Conservation (phyloP, 2,888 invertebrate genomes). For the Sinhomidia bicolor region DNA sequence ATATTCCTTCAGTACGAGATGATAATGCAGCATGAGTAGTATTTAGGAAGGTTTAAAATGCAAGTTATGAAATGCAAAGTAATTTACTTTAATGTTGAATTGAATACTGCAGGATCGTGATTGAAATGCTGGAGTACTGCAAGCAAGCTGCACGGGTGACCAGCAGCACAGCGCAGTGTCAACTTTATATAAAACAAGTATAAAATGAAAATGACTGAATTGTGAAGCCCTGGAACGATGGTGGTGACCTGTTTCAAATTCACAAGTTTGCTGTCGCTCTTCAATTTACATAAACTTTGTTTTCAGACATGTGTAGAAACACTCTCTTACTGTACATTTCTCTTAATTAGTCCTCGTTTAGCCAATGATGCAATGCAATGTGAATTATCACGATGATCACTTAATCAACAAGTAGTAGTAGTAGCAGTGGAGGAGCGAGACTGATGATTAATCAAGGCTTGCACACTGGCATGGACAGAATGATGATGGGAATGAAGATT, state of each 20-base stretch:
- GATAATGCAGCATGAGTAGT: not conserved
- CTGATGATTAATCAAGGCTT: slow-evolving; percentile 43
- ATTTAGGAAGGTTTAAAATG: not conserved
- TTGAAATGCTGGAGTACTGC: no score
- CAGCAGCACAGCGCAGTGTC: no score
- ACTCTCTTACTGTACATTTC: not conserved
- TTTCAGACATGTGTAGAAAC: not conserved
- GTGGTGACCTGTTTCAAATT: slow-evolving; percentile 55
- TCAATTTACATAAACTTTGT: slow-evolving; percentile 51
- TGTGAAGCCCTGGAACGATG: not conserved
- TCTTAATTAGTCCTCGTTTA: slow-evolving; percentile 58
- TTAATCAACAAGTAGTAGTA: slow-evolving; percentile 60
- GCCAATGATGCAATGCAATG: slow-evolving; percentile 64
- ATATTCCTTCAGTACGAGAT: not conserved
- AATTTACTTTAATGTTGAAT: slow-evolving; percentile 2
- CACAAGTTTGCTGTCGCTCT: slow-evolving; percentile 63
- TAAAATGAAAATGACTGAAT: not conserved
- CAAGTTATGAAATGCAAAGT: not conserved
- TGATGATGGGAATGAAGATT: slow-evolving; percentile 53
- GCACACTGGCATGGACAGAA: not conserved
- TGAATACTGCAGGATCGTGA: not conserved
- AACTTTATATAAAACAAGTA: no score
- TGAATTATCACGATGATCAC: slow-evolving; percentile 46
- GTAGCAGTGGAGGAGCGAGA: no score
- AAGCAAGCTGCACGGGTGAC: no score